Base-by-base conservation (phyloP, 2,113 vertebrate genomes). In the Eurystomus gularis region DNA sequence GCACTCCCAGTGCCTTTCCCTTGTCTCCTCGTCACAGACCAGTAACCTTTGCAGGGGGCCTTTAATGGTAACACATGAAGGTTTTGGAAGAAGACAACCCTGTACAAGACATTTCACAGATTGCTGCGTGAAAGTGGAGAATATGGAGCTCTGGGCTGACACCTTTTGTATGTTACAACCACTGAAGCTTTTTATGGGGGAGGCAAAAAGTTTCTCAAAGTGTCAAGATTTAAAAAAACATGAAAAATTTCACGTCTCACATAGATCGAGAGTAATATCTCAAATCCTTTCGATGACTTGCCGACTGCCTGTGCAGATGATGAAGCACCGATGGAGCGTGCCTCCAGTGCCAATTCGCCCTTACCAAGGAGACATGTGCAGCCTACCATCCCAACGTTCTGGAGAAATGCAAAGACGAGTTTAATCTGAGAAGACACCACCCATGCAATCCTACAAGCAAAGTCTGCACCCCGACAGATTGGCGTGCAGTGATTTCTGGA, bases 291-390 rank as follows among this genome's bases (percentile, higher is more conserved):
- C 1, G 9, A 84, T 81, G 81, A 55, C 52, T 65, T 11, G 3
- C 28, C 19, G 11, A 33, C 83, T 94, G 93, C 73, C 83, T 85
- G 83, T 37, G 61, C 81, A 82, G 89, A 93, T 86, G n/a, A 88
- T 8, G 75, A 87, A 78, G 92, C 4, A 28, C 48, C 31, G 93
- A 82, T 29, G 71, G 77, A 92, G 69, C 24, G 37, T 13, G 54
- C 55, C 78, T 33, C 75, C 82, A 60, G 72, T 75, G 86, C 94
- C 92, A 97, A 92, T 73, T 37, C 49, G 0, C 68, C 68, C 64
- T 14, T 39, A 77, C 33, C 13, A 10, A 73, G 72, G 64, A 90
- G 88, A 80, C 92, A 78, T 86, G 85, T 86, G 93, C 82, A 92
- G 68, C 21, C 71, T 49, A 23, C 82, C 24, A 42, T 11, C 88